Base-by-base conservation (phyloP, 2,113 vertebrate species). In the Equus quagga region DNA sequence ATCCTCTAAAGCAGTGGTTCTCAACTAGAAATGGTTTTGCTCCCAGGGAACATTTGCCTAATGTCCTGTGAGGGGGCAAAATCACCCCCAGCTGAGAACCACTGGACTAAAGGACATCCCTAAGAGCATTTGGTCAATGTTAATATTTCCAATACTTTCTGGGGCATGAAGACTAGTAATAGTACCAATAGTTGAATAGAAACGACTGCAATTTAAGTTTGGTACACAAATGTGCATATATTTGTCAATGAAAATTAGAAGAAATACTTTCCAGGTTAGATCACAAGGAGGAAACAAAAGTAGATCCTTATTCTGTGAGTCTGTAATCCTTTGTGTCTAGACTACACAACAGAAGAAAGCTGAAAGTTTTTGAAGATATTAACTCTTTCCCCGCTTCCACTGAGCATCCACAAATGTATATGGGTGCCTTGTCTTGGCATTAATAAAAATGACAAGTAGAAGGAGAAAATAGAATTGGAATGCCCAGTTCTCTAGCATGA, bases 401-500 rank as follows among this genome's bases (percentile, higher is more conserved):
- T 76, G n/a, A 75, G 4, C 44, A 89, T 58, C 44, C 24, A 14
- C 56, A 65, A 83, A 58, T 60, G n/a, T 24, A n/a, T 11, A 31
- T 36, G 23, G 14, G 8, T 31, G 11, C 0, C 58, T 65, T 60
- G 28, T 14, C 78, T 83, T 75, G 33, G n/a, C 41, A 89, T 69
- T 95, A 94, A 95, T 90, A 93, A 81, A 97, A 95, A 86, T 92
- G 73, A 94, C 95, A 97, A 85, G 4, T 51, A 41, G 89, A 82
- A 97, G 56, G 44, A 96, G 64, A 83, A 97, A 93, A 95, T 56
- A 92, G 75, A 97, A 97, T 89, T 92, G 65, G 49, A 91, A 95
- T 88, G 94, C 31, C 36, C 36, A 82, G 65, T 56, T 96, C 84
- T 82, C 51, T 79, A 91, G 33, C 44, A 87, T 17, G 23, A 76